A percentile compares a stretch with the other conserved stretches of the same genome.
Evolutionary conservation across 2,797 vertebrate species (phyloP).

Genomic region (Holocentrus rufus): DNA sequence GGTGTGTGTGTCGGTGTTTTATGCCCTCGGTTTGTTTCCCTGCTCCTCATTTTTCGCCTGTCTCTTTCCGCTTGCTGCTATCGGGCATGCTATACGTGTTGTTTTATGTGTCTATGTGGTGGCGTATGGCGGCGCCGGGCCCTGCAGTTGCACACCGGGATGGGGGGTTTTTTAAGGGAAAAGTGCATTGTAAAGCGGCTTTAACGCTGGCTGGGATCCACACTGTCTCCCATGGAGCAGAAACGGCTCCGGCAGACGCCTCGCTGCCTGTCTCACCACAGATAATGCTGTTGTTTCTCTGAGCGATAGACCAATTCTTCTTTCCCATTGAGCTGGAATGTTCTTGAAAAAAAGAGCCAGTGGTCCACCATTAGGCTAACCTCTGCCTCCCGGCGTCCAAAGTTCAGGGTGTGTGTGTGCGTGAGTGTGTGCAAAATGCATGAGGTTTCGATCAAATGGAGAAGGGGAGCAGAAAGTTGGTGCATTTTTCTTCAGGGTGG

Average conservation of each 20-base stretch:
- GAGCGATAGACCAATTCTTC: conserved; percentile 59
- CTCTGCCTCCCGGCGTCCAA: conserved; percentile 66
- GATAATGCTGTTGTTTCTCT: conserved; percentile 61
- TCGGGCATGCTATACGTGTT: conserved; percentile 81
- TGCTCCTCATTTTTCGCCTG: conserved; percentile 66
- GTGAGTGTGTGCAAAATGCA: conserved; percentile 8
- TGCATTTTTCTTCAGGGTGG: conserved; percentile 63
- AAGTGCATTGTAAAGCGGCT: conserved; percentile 68
- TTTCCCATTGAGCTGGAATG: conserved; percentile 74
- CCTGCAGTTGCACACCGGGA: conserved; percentile 79
- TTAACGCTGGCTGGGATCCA: conserved; percentile 48
- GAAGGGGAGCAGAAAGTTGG: conserved; percentile 63
- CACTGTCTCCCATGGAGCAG: conserved; percentile 49
- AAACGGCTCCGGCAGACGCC: conserved; percentile 46
- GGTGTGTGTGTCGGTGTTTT: conserved; percentile 44
- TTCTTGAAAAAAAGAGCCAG: conserved; percentile 56
- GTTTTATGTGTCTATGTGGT: conserved; percentile 67
- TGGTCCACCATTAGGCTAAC: conserved; percentile 68
- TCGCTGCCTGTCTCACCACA: conserved; percentile 64
- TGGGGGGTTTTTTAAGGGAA: conserved; percentile 46
- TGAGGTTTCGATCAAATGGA: conserved; percentile 64
- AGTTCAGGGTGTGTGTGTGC: conserved; percentile 64
- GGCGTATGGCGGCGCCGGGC: conserved; percentile 82
- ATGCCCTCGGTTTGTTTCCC: conserved; percentile 65
- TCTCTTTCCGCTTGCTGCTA: conserved; percentile 77